Percentiles rank a stretch among this genome's conserved stretches.
phyloP scores from a whole-genome alignment of 2,888 invertebrate genomes.

The Tridacna crocea region DNA sequence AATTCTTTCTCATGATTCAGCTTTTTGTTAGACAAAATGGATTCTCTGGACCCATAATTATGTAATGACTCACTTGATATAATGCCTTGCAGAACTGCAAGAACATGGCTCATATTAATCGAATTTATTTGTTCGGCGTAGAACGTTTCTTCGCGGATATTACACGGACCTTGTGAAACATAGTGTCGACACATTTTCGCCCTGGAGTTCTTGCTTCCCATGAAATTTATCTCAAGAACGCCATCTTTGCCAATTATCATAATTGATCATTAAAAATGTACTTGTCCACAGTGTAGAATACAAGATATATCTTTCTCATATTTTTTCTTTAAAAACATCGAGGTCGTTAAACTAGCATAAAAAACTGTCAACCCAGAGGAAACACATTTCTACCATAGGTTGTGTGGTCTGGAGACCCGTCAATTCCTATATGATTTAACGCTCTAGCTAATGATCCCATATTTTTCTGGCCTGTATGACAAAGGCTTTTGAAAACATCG shows the following conservation, averaged over 20 bases:
- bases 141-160: too few species aligned
- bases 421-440: conserved; percentile 40
- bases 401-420: conserved; percentile 38
- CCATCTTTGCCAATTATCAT: conserved; percentile 34
- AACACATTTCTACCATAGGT: conserved; percentile 10
- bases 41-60: too few species aligned
- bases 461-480: too few species aligned
- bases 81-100: too few species aligned
- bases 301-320: conserved; percentile 40
- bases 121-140: too few species aligned
- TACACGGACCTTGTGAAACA: background rate
- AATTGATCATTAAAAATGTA: conserved; percentile 51
- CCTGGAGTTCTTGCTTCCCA: background rate
- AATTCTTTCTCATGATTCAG: too few species aligned
- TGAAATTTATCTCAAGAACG: background rate
- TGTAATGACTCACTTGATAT: too few species aligned
- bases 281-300: conserved; percentile 30
- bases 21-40: too few species aligned
- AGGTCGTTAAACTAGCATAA: conserved; percentile 39
- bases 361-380: conserved; percentile 41
- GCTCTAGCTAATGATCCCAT: background rate
- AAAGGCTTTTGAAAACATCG: too few species aligned
- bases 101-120: too few species aligned
- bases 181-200: background rate
- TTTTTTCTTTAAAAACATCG: conserved; percentile 22